These are phyloP conservation scores for Champsocephalus esox DNA, from an alignment of 2,797 vertebrate species.

Conservation along the genomic window DNA sequence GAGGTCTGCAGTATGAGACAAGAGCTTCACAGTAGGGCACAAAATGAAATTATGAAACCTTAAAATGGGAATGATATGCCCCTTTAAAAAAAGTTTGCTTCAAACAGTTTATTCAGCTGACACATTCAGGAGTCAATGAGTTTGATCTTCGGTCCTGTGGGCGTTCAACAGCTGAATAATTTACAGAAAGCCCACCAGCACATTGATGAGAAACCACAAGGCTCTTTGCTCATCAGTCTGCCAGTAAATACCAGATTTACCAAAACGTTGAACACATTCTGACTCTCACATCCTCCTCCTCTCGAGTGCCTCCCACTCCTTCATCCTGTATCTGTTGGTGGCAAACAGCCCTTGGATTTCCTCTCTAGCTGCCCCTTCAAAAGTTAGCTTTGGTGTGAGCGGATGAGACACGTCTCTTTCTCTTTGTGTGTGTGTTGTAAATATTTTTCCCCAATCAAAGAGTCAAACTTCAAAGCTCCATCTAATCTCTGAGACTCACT, in stretches of 20 bases:
- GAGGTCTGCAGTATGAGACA: too few relatives aligned
- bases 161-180: slow-evolving; percentile 44
- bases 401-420: slow-evolving; percentile 41
- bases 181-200: slow-evolving; percentile 47
- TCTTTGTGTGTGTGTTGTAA: slow-evolving; percentile 60
- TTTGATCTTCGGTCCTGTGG: slow-evolving; percentile 36
- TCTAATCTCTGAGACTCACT: slow-evolving; percentile 68
- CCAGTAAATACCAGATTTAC: slow-evolving; percentile 65
- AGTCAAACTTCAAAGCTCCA: slow-evolving; percentile 57
- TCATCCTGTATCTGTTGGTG: slow-evolving; percentile 56
- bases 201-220: slow-evolving; percentile 44
- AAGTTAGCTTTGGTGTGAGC: slow-evolving; percentile 58
- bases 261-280: slow-evolving; percentile 51
- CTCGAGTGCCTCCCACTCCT: slow-evolving; percentile 42
- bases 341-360: slow-evolving; percentile 63
- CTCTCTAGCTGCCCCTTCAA: slow-evolving; percentile 59
- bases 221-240: slow-evolving; percentile 26
- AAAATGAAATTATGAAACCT: too few relatives aligned
- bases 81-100: neutral
- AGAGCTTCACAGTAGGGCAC: too few relatives aligned
- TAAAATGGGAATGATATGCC: too few relatives aligned
- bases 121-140: slow-evolving; percentile 1
- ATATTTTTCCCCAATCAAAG: slow-evolving; percentile 73
- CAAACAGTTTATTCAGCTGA: neutral
- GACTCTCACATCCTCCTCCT: slow-evolving; percentile 58